Percentiles rank a stretch among this genome's conserved stretches.
Conservation (phyloP, 2,797 vertebrate genomes). For the Brachymystax lenok region DNA sequence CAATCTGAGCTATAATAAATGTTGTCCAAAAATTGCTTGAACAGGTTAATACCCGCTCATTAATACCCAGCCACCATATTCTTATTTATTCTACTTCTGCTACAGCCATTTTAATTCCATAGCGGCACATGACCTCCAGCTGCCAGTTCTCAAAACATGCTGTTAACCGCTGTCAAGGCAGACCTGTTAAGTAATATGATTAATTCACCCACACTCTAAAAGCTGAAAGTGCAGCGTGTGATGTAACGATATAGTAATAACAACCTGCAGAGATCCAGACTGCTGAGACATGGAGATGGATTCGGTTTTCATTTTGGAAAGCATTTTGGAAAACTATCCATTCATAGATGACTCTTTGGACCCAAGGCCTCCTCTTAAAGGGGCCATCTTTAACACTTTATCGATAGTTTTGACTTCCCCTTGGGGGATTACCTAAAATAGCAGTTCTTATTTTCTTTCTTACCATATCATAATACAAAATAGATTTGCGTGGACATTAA, state of each 20-base stretch:
- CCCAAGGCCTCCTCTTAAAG: neutral
- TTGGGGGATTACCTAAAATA: too few species aligned
- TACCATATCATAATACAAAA: too few species aligned
- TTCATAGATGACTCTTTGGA: constrained; percentile 26
- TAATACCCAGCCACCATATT: neutral
- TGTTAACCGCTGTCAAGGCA: constrained; percentile 35
- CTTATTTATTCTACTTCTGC: neutral
- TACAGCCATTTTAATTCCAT: constrained; percentile 10
- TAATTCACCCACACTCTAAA: constrained; percentile 16
- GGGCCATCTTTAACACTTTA: neutral
- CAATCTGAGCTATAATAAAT: neutral
- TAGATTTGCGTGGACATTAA: too few species aligned
- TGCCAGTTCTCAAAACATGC: constrained; percentile 34
- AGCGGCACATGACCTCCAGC: constrained; percentile 17
- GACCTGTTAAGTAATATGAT: too few species aligned
- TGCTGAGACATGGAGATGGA: constrained; percentile 11
- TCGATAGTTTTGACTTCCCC: too few species aligned
- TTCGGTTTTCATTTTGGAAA: constrained; percentile 53
- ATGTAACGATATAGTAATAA: neutral
- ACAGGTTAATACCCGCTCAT: neutral
- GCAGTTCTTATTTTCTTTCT: too few species aligned
- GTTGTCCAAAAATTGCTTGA: neutral
- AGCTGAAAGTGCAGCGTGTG: neutral
- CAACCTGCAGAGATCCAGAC: neutral
- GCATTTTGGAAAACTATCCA: constrained; percentile 24